Conservation (phyloP, 2,797 vertebrate species). For the Iguana delicatissima region DNA sequence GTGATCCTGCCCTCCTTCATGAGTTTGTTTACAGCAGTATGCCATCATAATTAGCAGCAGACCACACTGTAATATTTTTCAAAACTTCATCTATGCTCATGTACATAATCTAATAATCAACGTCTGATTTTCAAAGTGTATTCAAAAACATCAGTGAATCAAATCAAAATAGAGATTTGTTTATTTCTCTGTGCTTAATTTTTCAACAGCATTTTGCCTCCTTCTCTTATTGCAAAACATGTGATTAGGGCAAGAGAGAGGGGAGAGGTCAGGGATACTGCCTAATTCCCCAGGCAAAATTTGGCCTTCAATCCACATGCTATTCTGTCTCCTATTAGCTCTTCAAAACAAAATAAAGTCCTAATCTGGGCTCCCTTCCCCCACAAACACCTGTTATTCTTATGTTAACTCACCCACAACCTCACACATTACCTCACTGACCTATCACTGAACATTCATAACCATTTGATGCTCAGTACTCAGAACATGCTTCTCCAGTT, state of each 20-base stretch:
- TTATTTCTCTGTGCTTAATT: slow-evolving; percentile 46
- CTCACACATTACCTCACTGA: accelerated
- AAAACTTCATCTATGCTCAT: neutral
- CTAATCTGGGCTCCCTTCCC: neutral
- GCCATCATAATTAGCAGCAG: neutral
- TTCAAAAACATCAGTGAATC: slow-evolving; percentile 31
- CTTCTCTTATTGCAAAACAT: slow-evolving; percentile 31
- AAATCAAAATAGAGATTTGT: slow-evolving; percentile 31
- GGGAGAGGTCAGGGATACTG: neutral
- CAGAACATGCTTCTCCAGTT: neutral
- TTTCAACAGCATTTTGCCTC: neutral
- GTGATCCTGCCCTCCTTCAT: neutral
- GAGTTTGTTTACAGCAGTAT: neutral
- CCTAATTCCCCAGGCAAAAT: slow-evolving; percentile 26
- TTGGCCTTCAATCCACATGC: slow-evolving; percentile 14
- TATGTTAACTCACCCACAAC: neutral
- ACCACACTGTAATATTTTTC: neutral
- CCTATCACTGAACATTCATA: neutral
- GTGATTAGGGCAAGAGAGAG: neutral
- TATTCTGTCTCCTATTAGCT: slow-evolving; percentile 35
- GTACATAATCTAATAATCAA: neutral
- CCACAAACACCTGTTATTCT: slow-evolving; percentile 12
- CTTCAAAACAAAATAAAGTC: slow-evolving; percentile 26
- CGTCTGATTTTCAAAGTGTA: slow-evolving; percentile 25
- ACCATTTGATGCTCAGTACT: neutral